Evolutionary conservation across 1,140 invertebrate genomes (phyloP), one percentile per base, ranked within the genome.

Genomic region (Neodiprion fabricii): DNA sequence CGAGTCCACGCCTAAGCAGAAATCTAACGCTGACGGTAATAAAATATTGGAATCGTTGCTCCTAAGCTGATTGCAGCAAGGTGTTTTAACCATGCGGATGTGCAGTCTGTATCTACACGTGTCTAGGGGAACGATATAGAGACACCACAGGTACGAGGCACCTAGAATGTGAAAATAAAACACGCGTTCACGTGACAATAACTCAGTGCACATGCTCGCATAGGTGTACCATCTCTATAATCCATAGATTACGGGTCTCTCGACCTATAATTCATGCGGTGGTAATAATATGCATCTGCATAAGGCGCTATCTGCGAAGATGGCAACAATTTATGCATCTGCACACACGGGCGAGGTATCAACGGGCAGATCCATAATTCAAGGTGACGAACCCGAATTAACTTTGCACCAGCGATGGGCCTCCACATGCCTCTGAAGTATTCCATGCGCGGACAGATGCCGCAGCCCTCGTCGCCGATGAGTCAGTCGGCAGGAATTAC

Each of bases 341-440:
- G 5, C 2, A 40, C 28, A 40, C 28, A 73, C 73, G 68, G 66
- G 48, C 49, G 75, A 72, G 75, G 68, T 67, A 73, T 66, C 72
- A 74, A 78, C 73, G 72, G 71, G 71, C 76, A 74, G 75, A 78
- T 78, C 73, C 76, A 78, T 78, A 78, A 78, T 78, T 78, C 77
- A 78, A 77, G 47, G 77, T 75, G 76, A 72, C 73, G 69, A 77
- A 75, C 40, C 40, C 70, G 67, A 76, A 76, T 74, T 61, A 71
- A 72, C 47, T 28, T 21, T 14, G 50, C 53, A 65, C 17, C 49
- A 21, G 71, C 67, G 76, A 76, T 49, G 2, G 12, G 12, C 61
- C 12, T 14, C 61, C 7, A 3, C 28, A 40, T 40, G 28, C 1
- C 28, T 40, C 28, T 40, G 28, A 40, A 40, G 28, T 40, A 40